Base-by-base conservation (phyloP, 2,888 invertebrate genomes). In the Drosophila setosimentum region DNA sequence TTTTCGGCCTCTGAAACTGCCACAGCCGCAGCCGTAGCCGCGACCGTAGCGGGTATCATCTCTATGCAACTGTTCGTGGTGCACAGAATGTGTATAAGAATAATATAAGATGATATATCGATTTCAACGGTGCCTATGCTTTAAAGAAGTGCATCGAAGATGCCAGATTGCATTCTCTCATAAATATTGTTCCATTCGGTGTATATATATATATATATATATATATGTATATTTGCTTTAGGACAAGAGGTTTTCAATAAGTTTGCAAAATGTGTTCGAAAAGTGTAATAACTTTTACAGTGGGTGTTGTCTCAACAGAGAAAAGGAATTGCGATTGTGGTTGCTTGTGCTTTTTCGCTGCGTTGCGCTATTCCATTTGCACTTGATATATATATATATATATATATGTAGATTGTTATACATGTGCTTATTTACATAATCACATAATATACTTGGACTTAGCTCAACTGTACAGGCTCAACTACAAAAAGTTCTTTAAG, bases 381-480 rank as follows among this genome's bases (percentile, higher is more conserved):
- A 45, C 16, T 45, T 3, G 16, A 8, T 21, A 21, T 16, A 16
- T 16, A 24, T 7, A 45, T 21, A n/a, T 10, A 40, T n/a, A n/a
- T 21, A 42, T 21, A 40, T 40, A 16, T 16, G 10, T n/a, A 10
- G 4, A 35, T n/a, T 21, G 21, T 13, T 16, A 4, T 16, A 48
- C 5, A 64, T 71, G 59, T 66, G 74, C 73, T 67, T 72, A 82
- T 84, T 80, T 83, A 84, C 85, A 83, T 84, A 84, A 69, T 80
- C 78, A 79, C 16, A 48, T 48, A 21, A 77, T 81, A 68, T 75
- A 77, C 82, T 74, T 62, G 69, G 53, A 76, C 84, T 73, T 71
- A 75, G 73, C 84, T 68, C 82, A 82, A 84, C 83, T 85, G 82
- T 80, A 83, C 83, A 83, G 71, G 70, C 76, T 74, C 64, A 81